phyloP scores from a whole-genome alignment of 2,113 vertebrate species.

The Semnornis frantzii region DNA sequence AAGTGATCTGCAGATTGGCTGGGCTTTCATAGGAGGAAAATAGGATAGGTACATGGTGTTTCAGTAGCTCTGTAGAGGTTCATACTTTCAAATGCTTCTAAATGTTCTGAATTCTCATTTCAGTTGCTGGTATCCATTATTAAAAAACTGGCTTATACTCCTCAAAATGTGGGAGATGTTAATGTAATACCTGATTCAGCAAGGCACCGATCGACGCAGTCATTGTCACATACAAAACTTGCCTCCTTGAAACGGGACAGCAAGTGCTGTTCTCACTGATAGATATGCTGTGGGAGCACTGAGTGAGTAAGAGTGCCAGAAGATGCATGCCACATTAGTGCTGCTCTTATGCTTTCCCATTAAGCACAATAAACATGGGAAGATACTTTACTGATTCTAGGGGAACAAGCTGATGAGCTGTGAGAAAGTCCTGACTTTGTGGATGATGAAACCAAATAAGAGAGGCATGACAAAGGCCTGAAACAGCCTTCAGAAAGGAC shows the following conservation, averaged over 20 bases:
- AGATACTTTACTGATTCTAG: not conserved
- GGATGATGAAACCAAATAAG: not conserved
- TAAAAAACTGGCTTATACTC: not conserved
- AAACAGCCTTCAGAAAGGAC: not conserved
- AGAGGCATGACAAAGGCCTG: conserved; percentile 8
- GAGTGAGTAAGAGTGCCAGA: not conserved
- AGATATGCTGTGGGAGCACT: not conserved
- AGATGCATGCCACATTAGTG: accelerated
- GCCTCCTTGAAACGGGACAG: not conserved
- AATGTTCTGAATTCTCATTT: not conserved
- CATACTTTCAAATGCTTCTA: not conserved
- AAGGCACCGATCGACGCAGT: not conserved
- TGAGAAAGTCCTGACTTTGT: conserved; percentile 21
- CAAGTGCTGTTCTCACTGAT: not conserved
- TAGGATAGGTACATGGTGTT: not conserved
- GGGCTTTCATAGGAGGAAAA: not conserved
- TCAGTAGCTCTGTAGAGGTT: not conserved
- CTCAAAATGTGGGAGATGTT: not conserved
- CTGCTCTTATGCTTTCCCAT: not conserved
- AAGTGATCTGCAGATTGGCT: not conserved
- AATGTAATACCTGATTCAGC: not conserved
- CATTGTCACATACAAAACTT: not conserved
- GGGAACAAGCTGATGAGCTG: not conserved
- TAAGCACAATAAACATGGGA: not conserved
- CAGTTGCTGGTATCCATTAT: not conserved